Evolutionary conservation across 2,113 vertebrate genomes (phyloP).

Genomic region (Neotoma lepida): DNA sequence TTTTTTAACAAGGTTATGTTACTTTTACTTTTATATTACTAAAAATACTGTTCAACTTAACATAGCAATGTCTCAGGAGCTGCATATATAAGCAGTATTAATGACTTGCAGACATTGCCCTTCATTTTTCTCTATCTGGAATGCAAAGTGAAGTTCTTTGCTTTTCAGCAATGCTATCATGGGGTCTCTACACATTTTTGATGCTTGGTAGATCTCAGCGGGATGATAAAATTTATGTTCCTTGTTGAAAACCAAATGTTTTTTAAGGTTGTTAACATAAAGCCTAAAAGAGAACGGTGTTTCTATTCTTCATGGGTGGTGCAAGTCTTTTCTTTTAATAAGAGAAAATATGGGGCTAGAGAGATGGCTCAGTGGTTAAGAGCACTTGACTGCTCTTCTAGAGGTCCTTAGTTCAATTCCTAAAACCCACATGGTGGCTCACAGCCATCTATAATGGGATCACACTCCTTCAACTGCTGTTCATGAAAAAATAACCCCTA

Average conservation of each 20-base stretch:
- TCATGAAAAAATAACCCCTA: neutral
- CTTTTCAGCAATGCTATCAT: slow-evolving; percentile 33
- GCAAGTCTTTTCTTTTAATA: slow-evolving; percentile 1
- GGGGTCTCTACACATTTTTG: slow-evolving; percentile 25
- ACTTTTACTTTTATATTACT: slow-evolving; percentile 50
- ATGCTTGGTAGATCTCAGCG: slow-evolving; percentile 56
- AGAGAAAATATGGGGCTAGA: neutral
- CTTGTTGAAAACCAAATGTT: slow-evolving; percentile 29
- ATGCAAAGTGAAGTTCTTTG: neutral
- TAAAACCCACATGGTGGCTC: neutral
- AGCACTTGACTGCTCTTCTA: neutral
- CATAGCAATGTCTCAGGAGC: slow-evolving; percentile 11
- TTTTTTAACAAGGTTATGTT: slow-evolving; percentile 64
- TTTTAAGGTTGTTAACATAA: slow-evolving; percentile 45
- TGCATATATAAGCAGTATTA: slow-evolving; percentile 41
- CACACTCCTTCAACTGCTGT: neutral
- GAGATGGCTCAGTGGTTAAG: neutral
- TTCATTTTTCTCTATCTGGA: slow-evolving; percentile 25
- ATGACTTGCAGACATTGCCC: neutral
- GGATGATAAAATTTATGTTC: slow-evolving; percentile 37
- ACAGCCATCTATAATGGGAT: neutral
- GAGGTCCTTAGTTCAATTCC: neutral
- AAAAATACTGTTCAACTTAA: slow-evolving; percentile 58
- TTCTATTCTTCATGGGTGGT: neutral
- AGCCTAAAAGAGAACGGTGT: neutral